Evolutionary conservation across 2,113 vertebrate species (phyloP), one percentile per base, ranked within the genome.

Genomic region (Cairina moschata): DNA sequence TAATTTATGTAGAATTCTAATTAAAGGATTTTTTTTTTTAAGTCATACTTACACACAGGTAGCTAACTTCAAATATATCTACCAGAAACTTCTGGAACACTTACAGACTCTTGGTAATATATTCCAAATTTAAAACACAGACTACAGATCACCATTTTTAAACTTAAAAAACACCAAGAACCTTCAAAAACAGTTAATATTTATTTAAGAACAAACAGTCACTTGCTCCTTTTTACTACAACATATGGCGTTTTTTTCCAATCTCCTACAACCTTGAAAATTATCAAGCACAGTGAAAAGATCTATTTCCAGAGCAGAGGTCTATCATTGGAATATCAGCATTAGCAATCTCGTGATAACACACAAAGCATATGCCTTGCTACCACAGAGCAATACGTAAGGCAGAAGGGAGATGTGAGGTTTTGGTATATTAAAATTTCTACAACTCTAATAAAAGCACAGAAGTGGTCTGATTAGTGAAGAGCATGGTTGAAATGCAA

Each of bases 401-500:
- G 29, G 56, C 38, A 79, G 48, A 65, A 48, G 36, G 48, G 13
- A 88, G 22, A 66, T 22, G 22, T 20, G 44, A 66, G 8, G 11
- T 40, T 59, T 42, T 31, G 10, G 36, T 29, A 58, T 60, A 25
- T 48, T 11, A 11, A 59, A 54, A 26, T 9, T 84, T 65, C 44
- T 69, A 68, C 34, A 69, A 75, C 7, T 44, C 63, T 60, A 34
- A 40, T 14, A 5, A 1, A 2, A 52, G 62, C 40, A 72, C 32
- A 58, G 50, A 59, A 72, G 65, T 8, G 13, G 22, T 29, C 26
- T 18, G 31, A 79, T 48, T 32, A 36, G n/a, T 34, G n/a, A 75
- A 75, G 11, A n/a, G 11, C 18, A 36, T 0, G 0, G 31, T 52
- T 5, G 6, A 76, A 52, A 81, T 26, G 12, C 13, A 50, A 6